phyloP scores from a whole-genome alignment of 2,113 vertebrate species.

The Pavo muticus region DNA sequence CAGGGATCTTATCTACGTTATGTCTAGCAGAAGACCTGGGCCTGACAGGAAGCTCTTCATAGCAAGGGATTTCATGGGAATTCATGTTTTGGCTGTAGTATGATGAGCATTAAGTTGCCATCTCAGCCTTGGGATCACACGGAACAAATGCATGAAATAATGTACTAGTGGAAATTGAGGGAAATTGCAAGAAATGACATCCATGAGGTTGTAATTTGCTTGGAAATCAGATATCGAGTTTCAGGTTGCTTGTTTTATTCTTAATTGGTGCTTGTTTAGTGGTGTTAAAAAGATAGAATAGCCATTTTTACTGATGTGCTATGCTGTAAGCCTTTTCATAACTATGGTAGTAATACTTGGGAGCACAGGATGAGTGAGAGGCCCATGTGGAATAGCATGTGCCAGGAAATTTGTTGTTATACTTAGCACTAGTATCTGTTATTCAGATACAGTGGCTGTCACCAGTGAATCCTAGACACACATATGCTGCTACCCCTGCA shows the following conservation, averaged over 20 bases:
- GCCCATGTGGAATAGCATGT: not conserved
- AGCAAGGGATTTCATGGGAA: not conserved
- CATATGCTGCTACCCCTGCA: not conserved
- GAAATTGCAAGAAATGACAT: not conserved
- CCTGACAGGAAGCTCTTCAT: not conserved
- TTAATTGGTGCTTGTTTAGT: not conserved
- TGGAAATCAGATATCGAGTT: constrained; percentile 8
- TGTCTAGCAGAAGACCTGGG: not conserved
- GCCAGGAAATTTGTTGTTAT: not conserved
- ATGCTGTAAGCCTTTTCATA: not conserved
- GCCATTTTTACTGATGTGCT: not conserved
- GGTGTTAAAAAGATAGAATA: not conserved
- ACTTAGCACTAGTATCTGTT: not conserved
- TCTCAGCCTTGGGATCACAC: not conserved
- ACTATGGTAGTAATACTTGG: not conserved
- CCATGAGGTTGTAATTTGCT: not conserved
- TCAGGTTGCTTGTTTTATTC: not conserved
- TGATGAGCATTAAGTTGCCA: not conserved
- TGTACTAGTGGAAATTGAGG: not conserved
- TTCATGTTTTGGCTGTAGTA: not conserved
- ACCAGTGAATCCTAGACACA: not conserved
- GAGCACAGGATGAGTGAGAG: not conserved
- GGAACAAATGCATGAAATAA: not conserved
- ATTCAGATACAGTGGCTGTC: not conserved
- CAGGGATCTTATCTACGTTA: not conserved